These are phyloP conservation scores for Apamea crenata DNA, from an alignment of 2,888 invertebrate species.

Conservation along the genomic window DNA sequence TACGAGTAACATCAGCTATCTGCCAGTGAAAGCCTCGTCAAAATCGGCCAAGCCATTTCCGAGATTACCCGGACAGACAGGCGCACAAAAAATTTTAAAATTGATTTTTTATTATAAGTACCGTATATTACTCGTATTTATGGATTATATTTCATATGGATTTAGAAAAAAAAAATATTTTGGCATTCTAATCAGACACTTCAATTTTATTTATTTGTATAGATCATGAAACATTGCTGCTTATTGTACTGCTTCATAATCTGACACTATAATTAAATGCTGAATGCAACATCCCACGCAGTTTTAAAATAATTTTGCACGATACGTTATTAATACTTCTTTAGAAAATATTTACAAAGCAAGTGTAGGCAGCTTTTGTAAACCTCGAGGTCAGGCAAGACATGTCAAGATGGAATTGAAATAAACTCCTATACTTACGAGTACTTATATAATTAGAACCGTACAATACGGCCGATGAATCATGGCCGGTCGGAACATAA, in stretches of 20 bases:
- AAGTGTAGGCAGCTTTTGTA: constrained; percentile 19
- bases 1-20: too few relatives aligned
- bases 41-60: too few relatives aligned
- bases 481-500: not conserved
- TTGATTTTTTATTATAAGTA: too few relatives aligned
- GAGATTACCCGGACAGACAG: too few relatives aligned
- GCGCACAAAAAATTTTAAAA: too few relatives aligned
- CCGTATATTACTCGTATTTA: too few relatives aligned
- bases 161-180: too few relatives aligned
- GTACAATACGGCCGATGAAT: not conserved
- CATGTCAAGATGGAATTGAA: not conserved
- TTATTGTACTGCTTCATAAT: not conserved
- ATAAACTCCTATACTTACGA: not conserved
- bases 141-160: too few relatives aligned
- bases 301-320: not conserved
- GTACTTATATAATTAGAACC: not conserved
- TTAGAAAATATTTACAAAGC: constrained; percentile 19
- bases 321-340: not conserved
- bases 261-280: not conserved
- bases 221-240: too few relatives aligned
- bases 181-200: too few relatives aligned
- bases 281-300: constrained; percentile 2
- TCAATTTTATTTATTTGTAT: too few relatives aligned
- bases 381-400: constrained; percentile 4
- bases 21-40: too few relatives aligned